Evolutionary conservation across 2,888 invertebrate genomes (phyloP).

Genomic region (Cephus pulcher): DNA sequence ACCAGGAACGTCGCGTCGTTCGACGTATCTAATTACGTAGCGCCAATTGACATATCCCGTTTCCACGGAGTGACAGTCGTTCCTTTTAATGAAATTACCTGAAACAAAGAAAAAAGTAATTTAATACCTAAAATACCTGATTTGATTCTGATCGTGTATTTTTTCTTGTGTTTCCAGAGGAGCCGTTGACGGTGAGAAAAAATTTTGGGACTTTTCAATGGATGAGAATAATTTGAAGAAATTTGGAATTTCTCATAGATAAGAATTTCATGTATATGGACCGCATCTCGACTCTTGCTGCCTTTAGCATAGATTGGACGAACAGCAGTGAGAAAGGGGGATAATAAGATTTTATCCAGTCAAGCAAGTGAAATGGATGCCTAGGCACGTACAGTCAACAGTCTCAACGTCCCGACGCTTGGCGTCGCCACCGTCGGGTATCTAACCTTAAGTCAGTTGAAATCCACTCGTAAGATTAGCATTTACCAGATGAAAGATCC

Average conservation of each 20-base stretch:
- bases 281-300: neutral
- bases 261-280: slow-evolving; percentile 37
- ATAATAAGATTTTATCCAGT: slow-evolving; percentile 54
- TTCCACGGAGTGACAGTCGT: slow-evolving; percentile 18
- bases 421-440: slow-evolving; percentile 10
- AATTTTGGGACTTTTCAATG: neutral
- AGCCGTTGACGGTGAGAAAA: too few relatives aligned
- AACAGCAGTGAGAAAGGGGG: slow-evolving; percentile 36
- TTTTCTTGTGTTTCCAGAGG: neutral
- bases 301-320: slow-evolving; percentile 3
- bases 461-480: neutral
- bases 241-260: slow-evolving; percentile 22
- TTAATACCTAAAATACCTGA: neutral
- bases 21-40: slow-evolving; percentile 40
- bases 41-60: slow-evolving; percentile 43
- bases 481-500: neutral
- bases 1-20: slow-evolving; percentile 31
- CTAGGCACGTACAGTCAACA: slow-evolving; percentile 60
- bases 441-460: neutral
- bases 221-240: neutral
- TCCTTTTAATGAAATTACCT: neutral
- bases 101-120: neutral
- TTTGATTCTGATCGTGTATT: neutral
- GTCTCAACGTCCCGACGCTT: slow-evolving; percentile 29
- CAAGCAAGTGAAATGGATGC: slow-evolving; percentile 55